These are phyloP conservation scores for Mesaphorura yosii DNA, from an alignment of 1,140 invertebrate genomes.

Conservation along the genomic window DNA sequence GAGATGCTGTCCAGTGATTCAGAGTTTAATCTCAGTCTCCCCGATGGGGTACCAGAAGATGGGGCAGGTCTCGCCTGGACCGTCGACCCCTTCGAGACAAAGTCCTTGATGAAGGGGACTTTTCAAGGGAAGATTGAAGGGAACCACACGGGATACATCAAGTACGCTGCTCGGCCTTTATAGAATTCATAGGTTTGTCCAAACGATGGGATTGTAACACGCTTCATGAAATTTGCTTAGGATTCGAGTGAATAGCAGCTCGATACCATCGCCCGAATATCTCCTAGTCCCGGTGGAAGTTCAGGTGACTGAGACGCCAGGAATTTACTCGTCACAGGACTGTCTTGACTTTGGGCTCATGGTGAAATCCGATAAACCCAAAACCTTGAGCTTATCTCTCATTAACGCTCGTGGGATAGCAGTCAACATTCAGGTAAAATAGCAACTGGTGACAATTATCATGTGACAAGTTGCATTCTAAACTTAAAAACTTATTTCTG, in stretches of 20 bases:
- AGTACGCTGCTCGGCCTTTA: slow-evolving; percentile 36
- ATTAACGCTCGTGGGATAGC: slow-evolving; percentile 59
- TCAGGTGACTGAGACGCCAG: slow-evolving; percentile 60
- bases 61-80: slow-evolving; percentile 77
- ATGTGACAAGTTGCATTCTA: background rate
- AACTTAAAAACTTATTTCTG: background rate
- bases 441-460: slow-evolving; percentile 11
- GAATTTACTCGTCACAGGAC: slow-evolving; percentile 63
- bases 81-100: slow-evolving; percentile 78
- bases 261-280: slow-evolving; percentile 44
- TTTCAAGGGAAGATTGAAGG: slow-evolving; percentile 62
- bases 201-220: background rate
- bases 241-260: slow-evolving; percentile 56
- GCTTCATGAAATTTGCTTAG: slow-evolving; percentile 35
- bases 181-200: background rate
- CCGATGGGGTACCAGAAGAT: slow-evolving; percentile 39
- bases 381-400: slow-evolving; percentile 51
- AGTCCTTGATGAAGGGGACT: slow-evolving; percentile 73
- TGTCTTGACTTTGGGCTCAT: slow-evolving; percentile 72
- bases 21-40: slow-evolving; percentile 80
- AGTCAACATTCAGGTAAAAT: slow-evolving; percentile 58
- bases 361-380: slow-evolving; percentile 53
- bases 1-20: slow-evolving; percentile 55
- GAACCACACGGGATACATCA: slow-evolving; percentile 72
- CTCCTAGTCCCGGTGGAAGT: slow-evolving; percentile 75